Conservation (phyloP, 2,888 invertebrate genomes). For the Eristalis intricaria region DNA sequence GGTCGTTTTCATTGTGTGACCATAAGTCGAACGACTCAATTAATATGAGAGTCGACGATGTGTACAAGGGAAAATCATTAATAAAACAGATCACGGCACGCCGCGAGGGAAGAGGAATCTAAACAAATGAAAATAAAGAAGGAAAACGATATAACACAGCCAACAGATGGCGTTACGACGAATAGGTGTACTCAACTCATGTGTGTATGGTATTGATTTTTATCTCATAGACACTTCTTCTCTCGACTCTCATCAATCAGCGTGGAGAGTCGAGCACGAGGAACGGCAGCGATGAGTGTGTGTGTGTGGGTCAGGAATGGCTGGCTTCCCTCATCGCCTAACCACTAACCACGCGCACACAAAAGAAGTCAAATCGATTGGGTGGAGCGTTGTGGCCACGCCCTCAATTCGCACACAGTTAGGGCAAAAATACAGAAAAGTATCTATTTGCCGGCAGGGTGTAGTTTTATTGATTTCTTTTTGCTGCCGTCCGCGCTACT, state of each 20-base stretch:
- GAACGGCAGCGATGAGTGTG: background rate
- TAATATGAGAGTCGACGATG: constrained; percentile 11
- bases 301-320: constrained; percentile 61
- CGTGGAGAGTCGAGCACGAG: background rate
- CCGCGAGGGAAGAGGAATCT: background rate
- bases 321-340: constrained; percentile 50
- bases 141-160: background rate
- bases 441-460: constrained; percentile 40
- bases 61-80: constrained; percentile 25
- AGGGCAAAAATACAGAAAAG: constrained; percentile 45
- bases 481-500: background rate
- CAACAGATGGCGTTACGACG: constrained; percentile 21
- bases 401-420: background rate
- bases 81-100: constrained; percentile 46
- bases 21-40: constrained; percentile 57
- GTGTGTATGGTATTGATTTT: constrained; percentile 54
- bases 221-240: constrained; percentile 45
- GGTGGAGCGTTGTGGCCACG: constrained; percentile 57
- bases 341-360: constrained; percentile 9
- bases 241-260: background rate
- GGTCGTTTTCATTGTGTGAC: background rate
- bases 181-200: background rate
- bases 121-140: constrained; percentile 6
- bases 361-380: background rate
- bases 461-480: constrained; percentile 53